These are phyloP conservation scores for Cariama cristata DNA, from an alignment of 2,113 vertebrate genomes.

Conservation along the genomic window DNA sequence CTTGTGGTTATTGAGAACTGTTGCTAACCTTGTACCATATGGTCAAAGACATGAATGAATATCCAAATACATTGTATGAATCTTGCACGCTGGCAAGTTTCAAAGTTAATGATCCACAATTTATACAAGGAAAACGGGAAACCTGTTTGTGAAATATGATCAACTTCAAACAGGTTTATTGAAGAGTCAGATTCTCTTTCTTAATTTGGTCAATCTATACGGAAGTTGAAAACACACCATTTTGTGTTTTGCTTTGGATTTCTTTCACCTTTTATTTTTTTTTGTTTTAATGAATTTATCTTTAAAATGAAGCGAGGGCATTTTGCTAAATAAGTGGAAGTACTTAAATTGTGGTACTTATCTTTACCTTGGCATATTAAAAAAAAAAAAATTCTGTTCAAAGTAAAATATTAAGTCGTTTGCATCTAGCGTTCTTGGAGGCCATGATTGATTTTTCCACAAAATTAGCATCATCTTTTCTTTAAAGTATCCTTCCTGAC, in stretches of 20 bases:
- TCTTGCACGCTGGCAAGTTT: not conserved
- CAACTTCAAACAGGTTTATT: not conserved
- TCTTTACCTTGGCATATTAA: not conserved
- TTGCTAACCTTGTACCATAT: not conserved
- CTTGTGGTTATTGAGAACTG: not conserved
- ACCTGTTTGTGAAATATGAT: not conserved
- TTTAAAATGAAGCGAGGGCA: not conserved
- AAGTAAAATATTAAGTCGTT: not conserved
- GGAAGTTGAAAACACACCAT: not conserved
- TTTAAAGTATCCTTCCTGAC: not conserved
- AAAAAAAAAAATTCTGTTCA: not conserved
- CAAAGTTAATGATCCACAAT: not conserved
- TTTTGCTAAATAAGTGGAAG: not conserved
- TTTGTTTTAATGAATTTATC: not conserved
- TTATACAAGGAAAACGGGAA: not conserved
- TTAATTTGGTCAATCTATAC: not conserved
- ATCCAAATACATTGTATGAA: not conserved
- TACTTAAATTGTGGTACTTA: not conserved
- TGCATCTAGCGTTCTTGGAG: not conserved
- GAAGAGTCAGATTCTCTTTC: not conserved
- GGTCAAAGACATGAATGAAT: not conserved
- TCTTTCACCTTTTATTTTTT: not conserved
- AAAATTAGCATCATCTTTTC: not conserved
- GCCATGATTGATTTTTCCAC: not conserved
- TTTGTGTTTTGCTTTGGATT: not conserved